Evolutionary conservation across 2,113 vertebrate species (phyloP), one percentile per base, ranked within the genome.

Genomic region (Ciconia maguari): DNA sequence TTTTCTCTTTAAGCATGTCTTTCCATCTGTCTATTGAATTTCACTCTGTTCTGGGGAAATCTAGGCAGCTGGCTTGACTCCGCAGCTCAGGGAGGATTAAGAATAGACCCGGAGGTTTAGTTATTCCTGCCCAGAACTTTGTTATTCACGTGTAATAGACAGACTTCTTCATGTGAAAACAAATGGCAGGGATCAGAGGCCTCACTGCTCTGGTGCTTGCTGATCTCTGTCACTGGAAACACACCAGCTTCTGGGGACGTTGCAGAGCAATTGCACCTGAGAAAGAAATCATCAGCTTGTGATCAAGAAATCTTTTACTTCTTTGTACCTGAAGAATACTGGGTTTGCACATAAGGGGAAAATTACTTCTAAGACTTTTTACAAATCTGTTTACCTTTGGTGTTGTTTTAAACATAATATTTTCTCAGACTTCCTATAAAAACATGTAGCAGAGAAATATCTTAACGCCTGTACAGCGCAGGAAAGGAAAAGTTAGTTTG

Each of bases 261-360:
- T 0, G 0, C 66, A 78, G 48, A 18, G 49, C 15, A 36, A 9
- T 24, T 36, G 21, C 26, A 15, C 3, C 0, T 9, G 41, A 36
- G 60, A 48, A 66, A 61, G 26, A 61, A 60, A 68, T 32, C 11
- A 9, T 27, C 26, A 36, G 29, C 46, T 60, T 48, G 13, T 68
- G 30, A 34, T 21, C 22, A 30, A 49, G 20, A 48, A 30, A 22
- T 49, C 42, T 34, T 36, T 38, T 57, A 8, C 4, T 58, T 11
- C 34, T 58, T 65, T 61, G 16, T 48, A 55, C 16, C 19, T 68
- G 42, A 48, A 27, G 25, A 57, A 22, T 30, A 13, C 34, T 20
- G 18, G 15, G 9, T 60, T 75, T 29, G 29, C 54, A 17, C 11
- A 4, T 4, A 10, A 65, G 32, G n/a, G 22, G 18, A 11, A 20